Base-by-base conservation (phyloP, 2,888 invertebrate species). In the Nomada fabriciana region DNA sequence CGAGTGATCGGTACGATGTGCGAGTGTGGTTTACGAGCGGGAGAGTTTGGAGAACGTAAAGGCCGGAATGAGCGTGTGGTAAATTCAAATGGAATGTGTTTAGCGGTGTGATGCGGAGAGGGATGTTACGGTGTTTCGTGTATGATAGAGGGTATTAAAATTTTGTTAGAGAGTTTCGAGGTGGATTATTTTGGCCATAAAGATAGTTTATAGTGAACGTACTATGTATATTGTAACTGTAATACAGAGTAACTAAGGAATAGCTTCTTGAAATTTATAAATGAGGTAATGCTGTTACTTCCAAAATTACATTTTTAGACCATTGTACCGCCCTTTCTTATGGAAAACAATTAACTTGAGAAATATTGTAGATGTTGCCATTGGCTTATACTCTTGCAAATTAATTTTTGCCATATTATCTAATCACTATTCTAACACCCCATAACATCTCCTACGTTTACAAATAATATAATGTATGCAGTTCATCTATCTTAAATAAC, bases 21-120 rank as follows among this genome's bases (percentile, higher is more conserved):
- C 25, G 64, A 25, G 50, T 25, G 64, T 10, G 50, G 25, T 50
- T 64, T 25, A 25, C 18, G 43, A 25, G 29, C 18, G 36, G 23
- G 64, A 64, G 50, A 64, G 18, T 64, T 52, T 64, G 20, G 29
- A 25, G 64, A 52, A 43, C 29, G 50, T 64, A 50, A 64, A 50
- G 50, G 18, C 50, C 7, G 18, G 25, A 23, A 63, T 15, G 63
- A 64, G 47, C 5, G 42, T 20, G 36, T n/a, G 36, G 20, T 23
- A 25, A 52, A 64, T 50, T 50, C 29, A 3, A 52, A 50, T 50
- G 64, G 29, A 64, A 29, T 15, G 18, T 11, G 25, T n/a, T 42
- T 42, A 42, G 42, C 1, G 60, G 29, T 10, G 2, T 9, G 59
- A 13, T 57, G 13, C 20, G 15, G 25, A 57, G 13, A 29, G 15